Evolutionary conservation across 2,888 invertebrate genomes (phyloP).

Genomic region (Drosophila formosana): DNA sequence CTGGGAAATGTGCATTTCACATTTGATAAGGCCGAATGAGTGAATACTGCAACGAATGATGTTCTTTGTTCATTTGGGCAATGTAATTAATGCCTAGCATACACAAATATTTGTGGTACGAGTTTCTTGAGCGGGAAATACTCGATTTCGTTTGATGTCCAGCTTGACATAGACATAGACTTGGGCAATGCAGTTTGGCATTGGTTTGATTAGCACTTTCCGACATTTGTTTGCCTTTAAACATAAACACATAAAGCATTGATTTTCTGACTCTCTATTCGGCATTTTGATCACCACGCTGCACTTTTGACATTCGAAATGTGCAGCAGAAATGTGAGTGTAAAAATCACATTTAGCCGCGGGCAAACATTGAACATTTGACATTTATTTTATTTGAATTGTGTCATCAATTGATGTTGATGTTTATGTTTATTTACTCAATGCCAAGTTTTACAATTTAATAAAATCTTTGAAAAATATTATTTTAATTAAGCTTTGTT

Average conservation of each 20-base stretch:
- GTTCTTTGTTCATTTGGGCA: slow-evolving; percentile 3
- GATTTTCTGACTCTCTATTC: slow-evolving; percentile 5
- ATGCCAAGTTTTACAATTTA: slow-evolving; percentile 54
- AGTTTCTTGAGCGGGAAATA: not conserved
- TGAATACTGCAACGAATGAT: slow-evolving; percentile 4
- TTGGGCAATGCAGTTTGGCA: not conserved
- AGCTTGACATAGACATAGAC: slow-evolving; percentile 5
- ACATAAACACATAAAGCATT: not conserved
- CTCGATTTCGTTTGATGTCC: not conserved
- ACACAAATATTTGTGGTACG: too few species aligned
- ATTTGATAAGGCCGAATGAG: slow-evolving; percentile 7
- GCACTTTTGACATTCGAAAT: slow-evolving; percentile 16
- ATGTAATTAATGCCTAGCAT: slow-evolving; percentile 25
- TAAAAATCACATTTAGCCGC: slow-evolving; percentile 57
- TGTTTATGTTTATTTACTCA: slow-evolving; percentile 66
- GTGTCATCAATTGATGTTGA: slow-evolving; percentile 23
- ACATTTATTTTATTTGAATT: slow-evolving; percentile 38
- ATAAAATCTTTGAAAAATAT: slow-evolving; percentile 66
- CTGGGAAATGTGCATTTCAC: slow-evolving; percentile 2
- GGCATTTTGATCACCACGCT: slow-evolving; percentile 9
- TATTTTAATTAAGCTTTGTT: slow-evolving; percentile 54
- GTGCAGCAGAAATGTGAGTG: slow-evolving; percentile 4
- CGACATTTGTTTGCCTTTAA: not conserved
- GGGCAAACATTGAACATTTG: slow-evolving; percentile 35
- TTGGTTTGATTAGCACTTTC: not conserved